phyloP scores from a whole-genome alignment of 2,888 invertebrate genomes.

The Bombylius discolor region DNA sequence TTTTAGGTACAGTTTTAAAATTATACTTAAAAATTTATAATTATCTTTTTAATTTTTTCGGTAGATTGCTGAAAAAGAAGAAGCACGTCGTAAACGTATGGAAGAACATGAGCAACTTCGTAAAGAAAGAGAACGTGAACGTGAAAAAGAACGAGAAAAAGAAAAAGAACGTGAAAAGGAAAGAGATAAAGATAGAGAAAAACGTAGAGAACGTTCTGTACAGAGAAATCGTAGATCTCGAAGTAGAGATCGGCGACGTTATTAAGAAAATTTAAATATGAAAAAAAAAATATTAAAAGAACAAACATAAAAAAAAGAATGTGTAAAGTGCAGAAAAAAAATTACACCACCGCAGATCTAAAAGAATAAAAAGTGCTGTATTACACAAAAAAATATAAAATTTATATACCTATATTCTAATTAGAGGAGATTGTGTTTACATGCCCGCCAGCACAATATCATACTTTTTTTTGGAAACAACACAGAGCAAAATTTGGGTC shows the following conservation, averaged over 20 bases:
- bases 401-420: no score
- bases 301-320: no score
- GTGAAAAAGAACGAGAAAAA: slow-evolving; percentile 29
- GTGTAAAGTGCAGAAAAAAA: neutral
- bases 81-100: slow-evolving; percentile 72
- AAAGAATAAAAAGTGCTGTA: no score
- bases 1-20: neutral
- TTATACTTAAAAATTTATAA: neutral
- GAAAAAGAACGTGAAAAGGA: slow-evolving; percentile 28
- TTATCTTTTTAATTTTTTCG: slow-evolving; percentile 18
- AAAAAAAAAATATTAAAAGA: no score
- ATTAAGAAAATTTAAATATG: slow-evolving; percentile 17
- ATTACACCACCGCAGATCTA: neutral
- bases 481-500: no score
- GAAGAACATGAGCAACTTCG: slow-evolving; percentile 73
- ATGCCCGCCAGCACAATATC: no score
- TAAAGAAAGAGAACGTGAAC: slow-evolving; percentile 30
- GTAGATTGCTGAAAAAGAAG: slow-evolving; percentile 80
- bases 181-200: slow-evolving; percentile 27
- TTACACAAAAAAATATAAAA: no score
- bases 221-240: slow-evolving; percentile 24
- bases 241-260: slow-evolving; percentile 33
- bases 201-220: slow-evolving; percentile 16
- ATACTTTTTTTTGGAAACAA: no score
- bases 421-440: no score